Evolutionary conservation across 2,113 vertebrate genomes (phyloP).

Genomic region (Hiodon tergisus): DNA sequence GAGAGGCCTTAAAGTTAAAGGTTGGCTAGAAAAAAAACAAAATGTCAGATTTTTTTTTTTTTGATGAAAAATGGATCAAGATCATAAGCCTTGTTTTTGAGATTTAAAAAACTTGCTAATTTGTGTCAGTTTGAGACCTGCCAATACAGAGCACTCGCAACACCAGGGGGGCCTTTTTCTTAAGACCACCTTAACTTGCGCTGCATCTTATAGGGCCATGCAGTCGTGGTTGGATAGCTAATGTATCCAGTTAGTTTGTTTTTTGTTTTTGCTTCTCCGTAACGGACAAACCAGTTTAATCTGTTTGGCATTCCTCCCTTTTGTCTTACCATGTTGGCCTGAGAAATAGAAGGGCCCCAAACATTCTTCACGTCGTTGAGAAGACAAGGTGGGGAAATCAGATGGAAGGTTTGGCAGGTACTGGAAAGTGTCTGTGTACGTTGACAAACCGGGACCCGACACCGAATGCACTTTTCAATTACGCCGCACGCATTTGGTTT

Average conservation of each 20-base stretch:
- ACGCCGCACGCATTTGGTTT: slow-evolving; percentile 52
- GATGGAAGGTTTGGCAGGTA: not conserved
- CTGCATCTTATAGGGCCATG: no score
- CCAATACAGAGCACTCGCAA: no score
- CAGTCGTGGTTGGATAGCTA: no score
- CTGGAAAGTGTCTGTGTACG: slow-evolving; percentile 47
- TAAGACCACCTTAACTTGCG: no score
- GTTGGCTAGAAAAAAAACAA: slow-evolving; percentile 32
- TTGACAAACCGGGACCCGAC: slow-evolving; percentile 64
- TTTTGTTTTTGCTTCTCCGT: no score
- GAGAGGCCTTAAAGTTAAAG: slow-evolving; percentile 26
- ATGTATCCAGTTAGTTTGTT: no score
- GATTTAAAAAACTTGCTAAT: no score
- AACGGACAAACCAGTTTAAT: no score
- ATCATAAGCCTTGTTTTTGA: no score
- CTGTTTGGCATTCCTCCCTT: no score
- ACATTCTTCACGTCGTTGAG: not conserved
- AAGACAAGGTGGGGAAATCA: not conserved
- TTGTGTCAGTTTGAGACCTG: no score
- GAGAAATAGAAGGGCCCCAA: not conserved
- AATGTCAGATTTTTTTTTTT: slow-evolving; percentile 42
- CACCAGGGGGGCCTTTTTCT: no score
- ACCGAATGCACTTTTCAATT: slow-evolving; percentile 67
- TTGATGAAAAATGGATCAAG: not conserved
- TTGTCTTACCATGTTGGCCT: not conserved